Evolutionary conservation across 2,888 invertebrate species (phyloP).

Genomic region (Thumatha senex): DNA sequence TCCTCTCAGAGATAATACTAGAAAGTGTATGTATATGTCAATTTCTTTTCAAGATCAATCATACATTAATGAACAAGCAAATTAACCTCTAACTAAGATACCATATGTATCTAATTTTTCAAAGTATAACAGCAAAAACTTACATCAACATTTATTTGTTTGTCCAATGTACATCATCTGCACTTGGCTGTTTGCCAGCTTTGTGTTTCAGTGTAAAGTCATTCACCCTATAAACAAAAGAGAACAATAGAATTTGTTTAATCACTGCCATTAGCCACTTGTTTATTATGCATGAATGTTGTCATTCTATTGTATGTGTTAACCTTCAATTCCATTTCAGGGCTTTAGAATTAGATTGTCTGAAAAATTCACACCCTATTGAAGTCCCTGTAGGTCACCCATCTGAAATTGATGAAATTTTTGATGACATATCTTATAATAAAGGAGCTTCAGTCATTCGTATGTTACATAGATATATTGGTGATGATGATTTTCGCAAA

Average conservation of each 20-base stretch:
- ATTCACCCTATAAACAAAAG: slow-evolving; percentile 31
- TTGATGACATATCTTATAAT: slow-evolving; percentile 98
- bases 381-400: slow-evolving; percentile 98
- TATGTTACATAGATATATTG: slow-evolving; percentile 97
- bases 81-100: too few relatives aligned
- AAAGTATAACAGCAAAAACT: neutral
- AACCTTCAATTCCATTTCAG: slow-evolving; percentile 68
- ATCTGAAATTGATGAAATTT: slow-evolving; percentile 97
- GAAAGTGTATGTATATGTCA: too few relatives aligned
- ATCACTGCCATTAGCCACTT: slow-evolving; percentile 14
- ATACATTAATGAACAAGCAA: too few relatives aligned
- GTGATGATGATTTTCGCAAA: slow-evolving; percentile 94
- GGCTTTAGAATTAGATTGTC: slow-evolving; percentile 93
- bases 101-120: too few relatives aligned
- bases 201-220: slow-evolving; percentile 28
- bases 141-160: slow-evolving; percentile 11
- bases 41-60: too few relatives aligned
- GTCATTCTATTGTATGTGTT: slow-evolving; percentile 13
- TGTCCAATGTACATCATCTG: slow-evolving; percentile 16
- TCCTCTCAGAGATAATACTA: too few relatives aligned
- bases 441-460: slow-evolving; percentile 97
- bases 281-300: slow-evolving; percentile 15
- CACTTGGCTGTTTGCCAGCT: slow-evolving; percentile 40
- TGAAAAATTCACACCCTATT: slow-evolving; percentile 97
- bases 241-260: slow-evolving; percentile 37